These are phyloP conservation scores for Molossus alvarezi DNA, from an alignment of 2,797 vertebrate species.

Conservation along the genomic window DNA sequence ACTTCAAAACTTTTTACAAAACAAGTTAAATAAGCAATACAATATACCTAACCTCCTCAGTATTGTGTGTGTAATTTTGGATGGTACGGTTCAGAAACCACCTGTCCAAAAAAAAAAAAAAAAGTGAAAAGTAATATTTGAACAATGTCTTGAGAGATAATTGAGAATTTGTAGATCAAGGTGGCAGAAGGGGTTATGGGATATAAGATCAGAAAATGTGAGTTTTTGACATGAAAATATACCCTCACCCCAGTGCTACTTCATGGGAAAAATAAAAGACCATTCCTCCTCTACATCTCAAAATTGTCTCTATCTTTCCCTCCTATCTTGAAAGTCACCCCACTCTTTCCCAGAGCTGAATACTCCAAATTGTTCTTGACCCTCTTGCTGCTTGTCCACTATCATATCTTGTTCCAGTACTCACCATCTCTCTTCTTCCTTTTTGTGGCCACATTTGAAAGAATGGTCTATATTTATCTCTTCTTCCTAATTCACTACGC, in stretches of 20 bases:
- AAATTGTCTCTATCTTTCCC: background rate
- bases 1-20: constrained; percentile 43
- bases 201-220: background rate
- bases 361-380: background rate
- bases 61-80: background rate
- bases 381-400: background rate
- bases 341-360: background rate
- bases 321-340: background rate
- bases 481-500: constrained; percentile 28
- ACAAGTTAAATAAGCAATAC: constrained; percentile 25
- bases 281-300: background rate
- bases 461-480: background rate
- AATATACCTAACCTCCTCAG: background rate
- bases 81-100: background rate
- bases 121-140: background rate
- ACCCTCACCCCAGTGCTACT: background rate
- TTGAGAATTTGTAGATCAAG: background rate
- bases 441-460: constrained; percentile 2
- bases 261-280: background rate
- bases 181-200: background rate
- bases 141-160: background rate
- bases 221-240: background rate
- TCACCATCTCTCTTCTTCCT: background rate
- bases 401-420: background rate
- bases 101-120: background rate